A percentile compares a stretch with the other conserved stretches of the same genome.
phyloP scores from a whole-genome alignment of 2,113 vertebrate genomes.

The Emydura subglobosa region DNA sequence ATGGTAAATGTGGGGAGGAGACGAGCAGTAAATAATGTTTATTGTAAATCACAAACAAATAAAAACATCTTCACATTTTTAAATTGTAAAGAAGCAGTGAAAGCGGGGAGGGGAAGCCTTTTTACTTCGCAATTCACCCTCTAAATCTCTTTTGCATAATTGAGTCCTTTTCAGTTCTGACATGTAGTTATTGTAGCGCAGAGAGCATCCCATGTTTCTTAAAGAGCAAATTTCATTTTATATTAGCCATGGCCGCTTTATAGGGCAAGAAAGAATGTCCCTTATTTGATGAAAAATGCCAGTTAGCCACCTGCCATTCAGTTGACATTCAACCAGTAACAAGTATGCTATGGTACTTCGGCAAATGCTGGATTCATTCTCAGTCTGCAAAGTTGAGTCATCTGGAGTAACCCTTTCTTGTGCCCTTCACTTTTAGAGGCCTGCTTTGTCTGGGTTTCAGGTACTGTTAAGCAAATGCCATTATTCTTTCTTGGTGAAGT shows the following conservation, averaged over 20 bases:
- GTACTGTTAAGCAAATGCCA: accelerated
- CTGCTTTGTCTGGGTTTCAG: background rate
- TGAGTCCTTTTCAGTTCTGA: background rate
- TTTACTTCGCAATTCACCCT: background rate
- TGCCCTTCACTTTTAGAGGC: background rate
- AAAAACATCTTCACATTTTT: background rate
- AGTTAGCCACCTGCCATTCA: background rate
- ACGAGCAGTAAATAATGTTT: background rate
- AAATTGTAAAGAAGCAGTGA: background rate
- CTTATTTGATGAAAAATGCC: background rate
- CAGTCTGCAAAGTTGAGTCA: background rate
- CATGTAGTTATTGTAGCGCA: background rate
- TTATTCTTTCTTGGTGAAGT: background rate
- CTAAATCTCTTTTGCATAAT: background rate
- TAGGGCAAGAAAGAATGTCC: background rate
- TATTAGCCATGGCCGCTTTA: background rate
- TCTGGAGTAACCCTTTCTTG: background rate
- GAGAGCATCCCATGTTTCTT: background rate
- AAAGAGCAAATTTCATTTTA: background rate
- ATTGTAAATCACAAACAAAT: background rate
- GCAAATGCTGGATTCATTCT: accelerated
- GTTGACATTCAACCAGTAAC: background rate
- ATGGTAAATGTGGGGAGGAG: background rate
- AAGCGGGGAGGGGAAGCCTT: no score
- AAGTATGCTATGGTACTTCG: background rate